Evolutionary conservation across 2,888 invertebrate species (phyloP).

Genomic region (Ochlodes sylvanus): DNA sequence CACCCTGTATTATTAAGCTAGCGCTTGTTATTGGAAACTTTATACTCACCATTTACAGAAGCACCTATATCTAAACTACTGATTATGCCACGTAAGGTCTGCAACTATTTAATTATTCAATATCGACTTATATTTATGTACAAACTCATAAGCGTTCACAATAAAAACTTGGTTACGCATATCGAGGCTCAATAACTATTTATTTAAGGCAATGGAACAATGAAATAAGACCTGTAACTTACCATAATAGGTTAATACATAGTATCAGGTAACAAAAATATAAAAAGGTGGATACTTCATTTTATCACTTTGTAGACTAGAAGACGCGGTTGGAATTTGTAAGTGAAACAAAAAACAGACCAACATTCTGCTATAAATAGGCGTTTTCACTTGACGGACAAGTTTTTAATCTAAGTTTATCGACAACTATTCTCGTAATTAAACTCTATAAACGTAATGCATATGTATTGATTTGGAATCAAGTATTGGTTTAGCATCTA

Average conservation of each 20-base stretch:
- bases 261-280: constrained; percentile 23
- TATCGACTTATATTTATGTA: background rate
- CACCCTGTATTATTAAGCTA: too few species aligned
- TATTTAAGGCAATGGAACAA: constrained; percentile 4
- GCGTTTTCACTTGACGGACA: constrained; percentile 32
- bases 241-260: constrained; percentile 12
- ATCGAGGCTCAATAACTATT: constrained; percentile 19
- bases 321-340: constrained; percentile 32
- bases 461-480: constrained; percentile 37
- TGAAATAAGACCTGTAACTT: constrained; percentile 3
- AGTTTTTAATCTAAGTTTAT: constrained; percentile 37
- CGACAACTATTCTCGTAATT: constrained; percentile 34
- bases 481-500: constrained; percentile 30
- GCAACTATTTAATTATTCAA: too few species aligned
- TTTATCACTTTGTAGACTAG: constrained; percentile 25
- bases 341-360: constrained; percentile 29
- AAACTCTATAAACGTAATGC: constrained; percentile 34
- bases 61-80: too few species aligned
- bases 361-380: constrained; percentile 33
- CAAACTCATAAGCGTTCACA: background rate
- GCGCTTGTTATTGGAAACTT: too few species aligned
- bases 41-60: too few species aligned
- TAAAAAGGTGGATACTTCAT: constrained; percentile 5
- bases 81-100: too few species aligned
- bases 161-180: constrained; percentile 1